Evolutionary conservation across 2,113 vertebrate species (phyloP).

Genomic region (Poeciliopsis retropinna): DNA sequence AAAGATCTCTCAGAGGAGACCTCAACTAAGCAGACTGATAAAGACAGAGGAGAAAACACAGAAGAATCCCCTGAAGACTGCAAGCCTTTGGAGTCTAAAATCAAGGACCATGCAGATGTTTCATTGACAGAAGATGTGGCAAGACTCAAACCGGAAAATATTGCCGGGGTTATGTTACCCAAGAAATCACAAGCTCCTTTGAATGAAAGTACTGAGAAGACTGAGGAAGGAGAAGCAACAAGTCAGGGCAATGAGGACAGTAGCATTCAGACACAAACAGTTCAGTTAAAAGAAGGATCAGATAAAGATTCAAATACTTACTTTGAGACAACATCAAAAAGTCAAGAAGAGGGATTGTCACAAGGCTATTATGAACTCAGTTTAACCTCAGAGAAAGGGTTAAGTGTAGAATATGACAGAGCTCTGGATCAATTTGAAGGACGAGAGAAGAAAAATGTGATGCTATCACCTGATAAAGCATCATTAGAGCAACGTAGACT

Average conservation of each 20-base stretch:
- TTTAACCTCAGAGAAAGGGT: conserved; percentile 20
- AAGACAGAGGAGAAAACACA: conserved; percentile 7
- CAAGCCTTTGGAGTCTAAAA: conserved; percentile 2
- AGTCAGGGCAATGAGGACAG: conserved; percentile 3
- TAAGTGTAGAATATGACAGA: conserved; percentile 18
- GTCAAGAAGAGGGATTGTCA: conserved; percentile 20
- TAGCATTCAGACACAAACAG: conserved; percentile 13
- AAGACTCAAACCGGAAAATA: conserved; percentile 5
- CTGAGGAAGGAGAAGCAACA: not conserved
- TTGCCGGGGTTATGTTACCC: not conserved
- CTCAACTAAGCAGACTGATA: not conserved
- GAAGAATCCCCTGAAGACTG: conserved; percentile 3
- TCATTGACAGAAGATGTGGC: conserved; percentile 4
- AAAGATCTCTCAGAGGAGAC: not conserved
- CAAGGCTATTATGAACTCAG: conserved; percentile 72
- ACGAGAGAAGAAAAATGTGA: conserved; percentile 3
- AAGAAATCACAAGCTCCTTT: conserved; percentile 12
- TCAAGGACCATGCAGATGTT: conserved; percentile 22
- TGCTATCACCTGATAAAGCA: conserved; percentile 22
- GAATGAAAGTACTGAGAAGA: conserved; percentile 16
- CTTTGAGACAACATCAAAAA: conserved; percentile 65
- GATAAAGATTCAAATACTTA: conserved; percentile 46
- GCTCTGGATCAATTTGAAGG: conserved; percentile 11
- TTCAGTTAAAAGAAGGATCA: conserved; percentile 13
- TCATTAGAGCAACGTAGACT: conserved; percentile 46